These are phyloP conservation scores for Ctenopoma multispine DNA, from an alignment of 2,797 vertebrate genomes.

Conservation along the genomic window DNA sequence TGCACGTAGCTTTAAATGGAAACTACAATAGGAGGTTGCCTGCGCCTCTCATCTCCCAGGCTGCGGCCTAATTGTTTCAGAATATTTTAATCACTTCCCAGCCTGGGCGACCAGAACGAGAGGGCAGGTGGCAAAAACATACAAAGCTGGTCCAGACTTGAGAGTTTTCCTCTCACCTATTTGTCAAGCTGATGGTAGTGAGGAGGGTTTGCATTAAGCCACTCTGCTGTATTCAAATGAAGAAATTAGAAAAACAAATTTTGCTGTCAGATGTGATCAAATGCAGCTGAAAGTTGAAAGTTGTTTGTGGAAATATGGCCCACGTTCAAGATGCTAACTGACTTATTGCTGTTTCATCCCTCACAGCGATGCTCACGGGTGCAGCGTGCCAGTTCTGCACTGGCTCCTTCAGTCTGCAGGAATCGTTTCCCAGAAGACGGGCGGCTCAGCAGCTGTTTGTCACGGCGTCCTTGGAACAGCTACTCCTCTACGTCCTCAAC, in stretches of 20 bases:
- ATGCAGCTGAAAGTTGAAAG: conserved; percentile 11
- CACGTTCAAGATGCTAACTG: conserved; percentile 50
- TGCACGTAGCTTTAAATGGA: conserved; percentile 73
- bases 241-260: conserved; percentile 47
- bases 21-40: conserved; percentile 67
- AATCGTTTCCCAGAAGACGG: conserved; percentile 54
- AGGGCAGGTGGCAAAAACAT: conserved; percentile 49
- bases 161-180: conserved; percentile 37
- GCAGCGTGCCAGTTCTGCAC: conserved; percentile 78
- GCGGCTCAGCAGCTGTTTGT: conserved; percentile 78
- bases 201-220: conserved; percentile 53
- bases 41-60: conserved; percentile 54
- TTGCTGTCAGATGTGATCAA: conserved; percentile 44
- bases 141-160: conserved; percentile 19
- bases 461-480: conserved; percentile 74
- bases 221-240: conserved; percentile 59
- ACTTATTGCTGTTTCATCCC: conserved; percentile 50
- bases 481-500: conserved; percentile 83
- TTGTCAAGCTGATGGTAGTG: conserved; percentile 35
- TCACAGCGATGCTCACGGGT: conserved; percentile 77
- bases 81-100: conserved; percentile 62
- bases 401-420: conserved; percentile 68
- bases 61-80: conserved; percentile 69
- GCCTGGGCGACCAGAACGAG: conserved; percentile 27
- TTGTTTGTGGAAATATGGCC: conserved; percentile 59